A percentile compares a stretch with the other conserved stretches of the same genome.
phyloP scores from a whole-genome alignment of 2,888 invertebrate species.

The Myopa testacea region DNA sequence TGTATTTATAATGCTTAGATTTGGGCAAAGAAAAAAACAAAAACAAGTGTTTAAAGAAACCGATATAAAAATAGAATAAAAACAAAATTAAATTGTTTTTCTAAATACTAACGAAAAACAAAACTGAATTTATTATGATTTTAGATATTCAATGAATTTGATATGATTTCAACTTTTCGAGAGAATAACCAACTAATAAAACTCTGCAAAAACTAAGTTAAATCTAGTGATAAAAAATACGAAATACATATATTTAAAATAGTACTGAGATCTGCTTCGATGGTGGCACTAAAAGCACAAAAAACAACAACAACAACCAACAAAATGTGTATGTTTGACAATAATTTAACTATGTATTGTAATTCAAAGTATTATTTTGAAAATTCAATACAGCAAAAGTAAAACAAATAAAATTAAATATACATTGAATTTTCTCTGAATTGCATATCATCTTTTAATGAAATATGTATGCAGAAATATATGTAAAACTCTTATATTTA shows the following conservation, averaged over 20 bases:
- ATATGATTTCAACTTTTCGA: not conserved
- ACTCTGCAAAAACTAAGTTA: not conserved
- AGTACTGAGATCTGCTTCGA: not conserved
- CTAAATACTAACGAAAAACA: not conserved
- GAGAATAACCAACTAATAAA: not conserved
- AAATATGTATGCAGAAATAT: slow-evolving; percentile 5
- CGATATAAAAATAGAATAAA: slow-evolving; percentile 3
- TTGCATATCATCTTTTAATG: slow-evolving; percentile 17
- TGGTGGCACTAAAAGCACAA: not conserved
- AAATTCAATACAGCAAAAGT: not conserved
- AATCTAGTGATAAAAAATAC: not conserved
- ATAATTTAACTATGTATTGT: slow-evolving; percentile 11
- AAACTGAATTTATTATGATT: not conserved
- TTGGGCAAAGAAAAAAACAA: slow-evolving; percentile 7
- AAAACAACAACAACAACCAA: not conserved
- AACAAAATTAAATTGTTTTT: slow-evolving; percentile 7
- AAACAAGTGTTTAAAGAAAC: not conserved
- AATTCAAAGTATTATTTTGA: slow-evolving; percentile 20
- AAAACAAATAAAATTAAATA: not conserved
- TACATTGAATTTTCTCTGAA: not conserved
- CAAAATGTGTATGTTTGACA: slow-evolving; percentile 32
- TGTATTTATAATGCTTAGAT: slow-evolving; percentile 37
- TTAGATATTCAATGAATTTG: not conserved
- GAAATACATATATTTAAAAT: not conserved
- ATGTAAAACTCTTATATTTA: slow-evolving; percentile 32